Conservation (phyloP, 2,113 vertebrate species). For the Antechinus flavipes region DNA sequence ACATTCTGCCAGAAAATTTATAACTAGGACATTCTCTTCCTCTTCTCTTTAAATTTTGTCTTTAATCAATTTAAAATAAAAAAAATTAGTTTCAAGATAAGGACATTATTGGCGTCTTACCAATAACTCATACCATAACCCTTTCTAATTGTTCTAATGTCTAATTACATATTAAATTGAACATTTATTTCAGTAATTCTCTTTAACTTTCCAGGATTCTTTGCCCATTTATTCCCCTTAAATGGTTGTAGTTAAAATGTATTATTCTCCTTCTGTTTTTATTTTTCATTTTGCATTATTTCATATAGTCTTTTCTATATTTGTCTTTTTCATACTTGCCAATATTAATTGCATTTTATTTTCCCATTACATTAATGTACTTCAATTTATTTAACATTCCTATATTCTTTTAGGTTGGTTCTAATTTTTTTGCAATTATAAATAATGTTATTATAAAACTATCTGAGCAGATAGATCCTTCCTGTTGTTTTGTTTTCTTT, state of each 20-base stretch:
- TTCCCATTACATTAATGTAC: not conserved
- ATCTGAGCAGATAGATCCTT: not conserved
- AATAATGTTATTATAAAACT: not conserved
- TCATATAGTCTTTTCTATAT: not conserved
- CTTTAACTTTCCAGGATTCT: not conserved
- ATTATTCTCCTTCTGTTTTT: not conserved
- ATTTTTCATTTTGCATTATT: not conserved
- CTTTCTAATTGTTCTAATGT: not conserved
- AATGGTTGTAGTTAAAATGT: not conserved
- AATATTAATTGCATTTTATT: not conserved
- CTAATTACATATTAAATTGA: not conserved
- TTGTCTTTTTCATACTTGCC: not conserved
- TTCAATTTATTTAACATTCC: not conserved
- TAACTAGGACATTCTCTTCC: not conserved
- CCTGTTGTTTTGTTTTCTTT: not conserved
- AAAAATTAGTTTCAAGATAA: not conserved
- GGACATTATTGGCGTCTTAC: not conserved
- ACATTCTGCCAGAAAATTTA: not conserved
- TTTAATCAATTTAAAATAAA: not conserved
- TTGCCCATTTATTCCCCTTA: not conserved
- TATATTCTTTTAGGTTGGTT: not conserved
- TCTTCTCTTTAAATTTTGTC: not conserved
- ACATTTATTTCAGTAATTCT: not conserved
- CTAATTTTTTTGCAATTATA: not conserved
- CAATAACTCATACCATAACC: not conserved